Base-by-base conservation (phyloP, 2,113 vertebrate species). In the Leuciscus idus region DNA sequence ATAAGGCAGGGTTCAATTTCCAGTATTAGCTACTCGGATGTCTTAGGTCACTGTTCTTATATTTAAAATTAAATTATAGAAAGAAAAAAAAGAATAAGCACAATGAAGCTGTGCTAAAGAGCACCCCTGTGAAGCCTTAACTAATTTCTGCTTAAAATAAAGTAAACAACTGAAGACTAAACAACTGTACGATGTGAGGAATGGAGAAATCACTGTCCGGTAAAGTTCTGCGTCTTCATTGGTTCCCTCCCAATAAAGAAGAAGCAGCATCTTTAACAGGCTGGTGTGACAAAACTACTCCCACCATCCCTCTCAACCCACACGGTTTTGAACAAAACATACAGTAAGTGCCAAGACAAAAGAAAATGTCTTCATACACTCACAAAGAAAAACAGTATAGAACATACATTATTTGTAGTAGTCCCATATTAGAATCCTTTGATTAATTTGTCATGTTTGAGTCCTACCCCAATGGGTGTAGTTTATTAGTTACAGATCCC, bases 241-340 rank as follows among this genome's bases (percentile, higher is more conserved):
- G 92, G 92, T 92, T 94, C 94, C 85, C 93, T 94, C 95, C 94
- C 92, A 92, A 75, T 88, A 52, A 76, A 92, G 92, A 95, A 91
- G 91, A 91, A 90, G 6, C 90, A 90, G 90, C 39, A 91, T 92
- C 86, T 33, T 90, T 90, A 82, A 21, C 39, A 86, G 88, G 91
- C 85, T 85, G 87, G 90, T 85, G 17, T 48, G 87, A 87, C 50
- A 91, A 89, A 89, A 90, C 91, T 76, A 83, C 83, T 88, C 86
- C 87, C 59, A 50, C 81, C 81, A 64, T 83, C 87, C 87, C 90
- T 87, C 76, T 62, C 52, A 70, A 61, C 50, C 46, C 87, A 89
- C 86, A 36, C 68, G 64, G 78, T 85, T 70, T 13, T 92, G 74
- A 89, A 91, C 85, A 86, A 75, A 89, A 90, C 88, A 78, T 36